Conservation (phyloP, 2,888 invertebrate species). For the Platerodrilus igneus region DNA sequence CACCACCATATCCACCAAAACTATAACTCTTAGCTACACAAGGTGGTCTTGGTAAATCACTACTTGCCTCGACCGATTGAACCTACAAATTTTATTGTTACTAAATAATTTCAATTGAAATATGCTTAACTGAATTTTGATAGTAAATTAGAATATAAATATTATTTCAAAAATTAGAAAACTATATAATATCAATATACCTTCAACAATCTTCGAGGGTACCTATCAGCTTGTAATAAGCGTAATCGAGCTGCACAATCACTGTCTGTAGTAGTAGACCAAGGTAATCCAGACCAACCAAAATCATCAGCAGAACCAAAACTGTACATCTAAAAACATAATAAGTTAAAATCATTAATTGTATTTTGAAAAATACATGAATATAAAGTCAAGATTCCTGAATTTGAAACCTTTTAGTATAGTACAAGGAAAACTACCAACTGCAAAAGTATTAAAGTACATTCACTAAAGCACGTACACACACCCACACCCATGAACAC, state of each 20-base stretch:
- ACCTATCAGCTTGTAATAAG: conserved; percentile 49
- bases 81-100: conserved; percentile 43
- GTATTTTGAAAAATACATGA: too few species aligned
- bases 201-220: conserved; percentile 50
- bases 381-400: too few species aligned
- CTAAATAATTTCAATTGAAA: conserved; percentile 7
- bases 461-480: not conserved
- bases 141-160: not conserved
- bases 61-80: conserved; percentile 53
- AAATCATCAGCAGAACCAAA: conserved; percentile 51
- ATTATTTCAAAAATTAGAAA: conserved; percentile 7
- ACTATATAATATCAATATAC: too few species aligned
- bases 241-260: conserved; percentile 44
- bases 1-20: conserved; percentile 75
- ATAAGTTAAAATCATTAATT: not conserved
- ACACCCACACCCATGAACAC: not conserved
- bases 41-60: conserved; percentile 46
- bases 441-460: not conserved
- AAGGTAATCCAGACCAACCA: conserved; percentile 49
- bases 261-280: conserved; percentile 56
- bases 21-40: conserved; percentile 80
- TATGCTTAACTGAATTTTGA: too few species aligned
- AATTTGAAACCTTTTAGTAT: too few species aligned
- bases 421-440: too few species aligned
- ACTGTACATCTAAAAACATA: conserved; percentile 39